These are phyloP conservation scores for Eulimnadia texana DNA, from an alignment of 1,140 invertebrate species.

Conservation along the genomic window DNA sequence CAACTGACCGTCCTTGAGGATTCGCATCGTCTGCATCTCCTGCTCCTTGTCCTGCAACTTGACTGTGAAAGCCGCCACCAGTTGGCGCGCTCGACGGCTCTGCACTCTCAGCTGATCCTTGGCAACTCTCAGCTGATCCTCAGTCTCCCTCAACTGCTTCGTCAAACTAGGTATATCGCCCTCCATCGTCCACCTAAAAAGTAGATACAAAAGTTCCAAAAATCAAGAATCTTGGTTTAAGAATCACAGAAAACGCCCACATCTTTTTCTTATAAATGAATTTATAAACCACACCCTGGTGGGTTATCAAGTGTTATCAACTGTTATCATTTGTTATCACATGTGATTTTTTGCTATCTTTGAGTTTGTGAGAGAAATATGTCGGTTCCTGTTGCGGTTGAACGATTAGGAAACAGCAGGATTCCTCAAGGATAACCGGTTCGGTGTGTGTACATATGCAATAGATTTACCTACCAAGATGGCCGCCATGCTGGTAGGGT, in stretches of 20 bases:
- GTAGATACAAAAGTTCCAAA: neutral
- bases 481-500: too few relatives aligned
- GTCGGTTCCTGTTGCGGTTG: neutral
- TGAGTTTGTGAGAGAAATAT: too few relatives aligned
- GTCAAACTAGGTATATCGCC: neutral
- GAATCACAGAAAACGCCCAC: too few relatives aligned
- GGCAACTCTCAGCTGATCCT: constrained; percentile 4
- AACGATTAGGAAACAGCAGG: neutral
- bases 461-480: too few relatives aligned
- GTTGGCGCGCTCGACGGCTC: constrained; percentile 37
- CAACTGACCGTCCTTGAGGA: constrained; percentile 46
- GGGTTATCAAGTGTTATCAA: too few relatives aligned
- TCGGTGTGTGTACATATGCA: too few relatives aligned
- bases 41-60: constrained; percentile 43
- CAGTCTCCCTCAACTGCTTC: constrained; percentile 1
- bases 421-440: neutral
- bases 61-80: constrained; percentile 41
- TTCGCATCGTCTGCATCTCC: constrained; percentile 40
- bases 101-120: constrained; percentile 26
- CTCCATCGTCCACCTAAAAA: neutral
- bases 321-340: too few relatives aligned
- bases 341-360: too few relatives aligned
- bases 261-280: too few relatives aligned
- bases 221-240: too few relatives aligned
- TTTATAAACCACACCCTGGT: too few relatives aligned